Conservation (phyloP, 2,113 vertebrate genomes). For the Laticauda laticaudata region DNA sequence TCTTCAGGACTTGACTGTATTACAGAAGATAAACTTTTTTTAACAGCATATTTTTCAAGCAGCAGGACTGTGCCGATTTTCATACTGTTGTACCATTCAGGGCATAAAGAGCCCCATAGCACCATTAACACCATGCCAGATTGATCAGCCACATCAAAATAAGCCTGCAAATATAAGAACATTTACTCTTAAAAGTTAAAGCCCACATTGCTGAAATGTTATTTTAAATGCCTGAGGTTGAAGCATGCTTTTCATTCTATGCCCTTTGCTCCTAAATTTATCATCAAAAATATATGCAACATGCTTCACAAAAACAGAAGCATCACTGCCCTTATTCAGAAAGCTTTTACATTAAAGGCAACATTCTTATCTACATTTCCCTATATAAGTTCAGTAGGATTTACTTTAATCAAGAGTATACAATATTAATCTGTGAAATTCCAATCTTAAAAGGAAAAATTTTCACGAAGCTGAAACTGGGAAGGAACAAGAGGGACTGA, state of each 20-base stretch:
- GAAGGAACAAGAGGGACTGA: neutral
- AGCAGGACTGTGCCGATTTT: slow-evolving; percentile 81
- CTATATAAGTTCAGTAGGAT: neutral
- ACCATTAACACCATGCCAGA: slow-evolving; percentile 87
- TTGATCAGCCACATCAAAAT: slow-evolving; percentile 90
- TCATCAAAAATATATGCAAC: neutral
- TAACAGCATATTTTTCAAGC: slow-evolving; percentile 82
- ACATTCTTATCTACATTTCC: neutral
- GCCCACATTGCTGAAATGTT: neutral
- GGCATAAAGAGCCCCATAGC: slow-evolving; percentile 89
- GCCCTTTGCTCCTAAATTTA: neutral
- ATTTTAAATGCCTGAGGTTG: neutral
- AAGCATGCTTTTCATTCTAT: neutral
- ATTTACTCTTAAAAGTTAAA: neutral
- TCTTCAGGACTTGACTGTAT: slow-evolving; percentile 78
- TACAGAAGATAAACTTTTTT: slow-evolving; percentile 79
- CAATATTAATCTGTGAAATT: neutral
- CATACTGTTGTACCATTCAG: slow-evolving; percentile 85
- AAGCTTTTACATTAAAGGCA: neutral
- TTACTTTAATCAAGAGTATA: neutral
- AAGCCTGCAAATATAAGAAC: slow-evolving; percentile 72
- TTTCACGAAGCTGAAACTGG: neutral
- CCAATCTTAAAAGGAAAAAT: neutral
- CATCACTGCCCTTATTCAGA: neutral
- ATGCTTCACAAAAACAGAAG: neutral